Evolutionary conservation across 2,113 vertebrate species (phyloP).

Genomic region (Colaptes auratus): DNA sequence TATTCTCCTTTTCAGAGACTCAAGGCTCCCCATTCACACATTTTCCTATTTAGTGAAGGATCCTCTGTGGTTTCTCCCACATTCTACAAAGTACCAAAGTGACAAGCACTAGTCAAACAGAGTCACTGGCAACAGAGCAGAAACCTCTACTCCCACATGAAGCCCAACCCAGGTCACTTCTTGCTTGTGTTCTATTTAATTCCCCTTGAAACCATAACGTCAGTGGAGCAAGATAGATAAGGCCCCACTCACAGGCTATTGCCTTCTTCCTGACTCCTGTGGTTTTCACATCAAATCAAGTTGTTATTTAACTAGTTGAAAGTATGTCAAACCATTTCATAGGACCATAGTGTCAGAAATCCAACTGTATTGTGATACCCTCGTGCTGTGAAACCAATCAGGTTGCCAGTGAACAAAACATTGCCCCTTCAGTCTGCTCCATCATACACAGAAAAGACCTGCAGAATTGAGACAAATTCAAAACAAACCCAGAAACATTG

Average conservation of each 20-base stretch:
- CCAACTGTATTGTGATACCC: neutral
- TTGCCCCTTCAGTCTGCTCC: neutral
- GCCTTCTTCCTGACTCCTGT: conserved; percentile 7
- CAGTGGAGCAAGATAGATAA: neutral
- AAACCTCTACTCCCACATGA: neutral
- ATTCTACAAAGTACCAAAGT: neutral
- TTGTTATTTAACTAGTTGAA: conserved; percentile 3
- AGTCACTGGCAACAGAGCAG: neutral
- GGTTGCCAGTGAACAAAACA: neutral
- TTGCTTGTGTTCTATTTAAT: neutral
- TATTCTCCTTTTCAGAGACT: neutral
- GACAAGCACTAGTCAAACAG: neutral
- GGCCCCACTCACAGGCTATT: neutral
- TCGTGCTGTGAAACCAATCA: neutral
- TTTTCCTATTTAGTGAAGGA: neutral
- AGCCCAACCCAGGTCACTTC: neutral
- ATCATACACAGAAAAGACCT: neutral
- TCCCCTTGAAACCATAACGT: neutral
- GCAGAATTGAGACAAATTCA: neutral
- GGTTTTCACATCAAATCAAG: conserved; percentile 18
- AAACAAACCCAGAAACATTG: neutral
- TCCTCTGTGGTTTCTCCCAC: neutral
- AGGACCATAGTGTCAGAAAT: neutral
- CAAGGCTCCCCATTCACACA: neutral
- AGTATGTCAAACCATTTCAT: neutral